A percentile compares a stretch with the other conserved stretches of the same genome.
Evolutionary conservation across 2,113 vertebrate genomes (phyloP).

Genomic region (Oreamnos americanus): DNA sequence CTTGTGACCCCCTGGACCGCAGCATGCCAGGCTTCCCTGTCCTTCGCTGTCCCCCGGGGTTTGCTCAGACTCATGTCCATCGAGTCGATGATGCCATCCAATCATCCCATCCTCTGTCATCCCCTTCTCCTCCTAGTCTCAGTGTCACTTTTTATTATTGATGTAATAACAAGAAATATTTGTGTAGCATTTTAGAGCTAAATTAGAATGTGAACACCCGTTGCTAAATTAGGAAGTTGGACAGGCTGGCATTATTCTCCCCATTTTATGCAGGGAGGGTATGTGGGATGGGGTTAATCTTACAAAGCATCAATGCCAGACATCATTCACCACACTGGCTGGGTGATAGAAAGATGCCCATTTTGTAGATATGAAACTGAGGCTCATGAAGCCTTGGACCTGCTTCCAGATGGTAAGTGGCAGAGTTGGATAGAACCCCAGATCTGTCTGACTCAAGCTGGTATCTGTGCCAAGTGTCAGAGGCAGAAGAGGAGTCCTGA

Average conservation of each 20-base stretch:
- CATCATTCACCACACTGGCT: neutral
- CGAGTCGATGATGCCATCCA: neutral
- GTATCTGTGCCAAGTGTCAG: neutral
- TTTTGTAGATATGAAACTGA: neutral
- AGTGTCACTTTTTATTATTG: neutral
- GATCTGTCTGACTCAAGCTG: neutral
- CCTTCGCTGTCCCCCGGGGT: neutral
- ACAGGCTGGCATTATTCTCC: neutral
- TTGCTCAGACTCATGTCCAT: neutral
- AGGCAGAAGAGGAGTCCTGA: neutral
- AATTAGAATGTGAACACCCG: fast-evolving
- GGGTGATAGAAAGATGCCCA: neutral
- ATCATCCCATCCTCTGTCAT: neutral
- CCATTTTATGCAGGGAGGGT: neutral
- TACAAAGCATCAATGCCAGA: neutral
- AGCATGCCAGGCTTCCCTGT: neutral
- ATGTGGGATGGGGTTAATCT: fast-evolving
- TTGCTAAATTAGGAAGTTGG: neutral
- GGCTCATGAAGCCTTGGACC: neutral
- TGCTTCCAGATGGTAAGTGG: neutral
- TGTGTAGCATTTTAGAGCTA: neutral
- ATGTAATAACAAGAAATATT: neutral
- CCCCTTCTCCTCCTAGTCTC: neutral
- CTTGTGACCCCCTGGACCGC: neutral
- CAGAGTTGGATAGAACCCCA: neutral